Conservation (phyloP, 92 coral and sea anemone genomes). For the Zoanthus solanderi region DNA sequence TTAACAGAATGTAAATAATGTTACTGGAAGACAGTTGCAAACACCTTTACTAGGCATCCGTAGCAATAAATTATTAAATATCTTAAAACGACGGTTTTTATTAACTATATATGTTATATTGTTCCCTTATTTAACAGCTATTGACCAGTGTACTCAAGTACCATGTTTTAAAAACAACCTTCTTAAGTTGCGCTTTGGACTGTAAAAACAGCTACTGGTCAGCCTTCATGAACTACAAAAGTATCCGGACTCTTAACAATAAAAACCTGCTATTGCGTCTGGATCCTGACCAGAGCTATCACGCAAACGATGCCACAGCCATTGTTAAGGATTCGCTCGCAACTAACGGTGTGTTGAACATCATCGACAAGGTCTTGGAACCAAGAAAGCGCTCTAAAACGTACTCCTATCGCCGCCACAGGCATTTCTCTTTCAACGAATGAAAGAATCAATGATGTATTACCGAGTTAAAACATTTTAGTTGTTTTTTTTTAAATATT, state of each 20-base stretch:
- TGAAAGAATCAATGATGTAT: too few species aligned
- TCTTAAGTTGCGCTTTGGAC: slow-evolving; percentile 78
- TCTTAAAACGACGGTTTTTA: neutral
- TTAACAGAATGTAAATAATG: too few species aligned
- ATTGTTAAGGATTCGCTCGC: slow-evolving; percentile 68
- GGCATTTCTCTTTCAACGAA: too few species aligned
- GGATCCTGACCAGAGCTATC: slow-evolving; percentile 51
- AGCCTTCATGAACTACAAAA: slow-evolving; percentile 65
- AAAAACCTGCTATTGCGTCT: slow-evolving; percentile 61
- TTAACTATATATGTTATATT: neutral
- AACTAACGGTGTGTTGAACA: slow-evolving; percentile 87
- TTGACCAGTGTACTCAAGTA: slow-evolving; percentile 62
- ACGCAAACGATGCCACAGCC: slow-evolving; percentile 66
- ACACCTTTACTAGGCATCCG: too few species aligned
- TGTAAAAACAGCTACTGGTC: slow-evolving; percentile 95
- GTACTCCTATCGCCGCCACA: neutral
- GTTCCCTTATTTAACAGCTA: slow-evolving; percentile 7
- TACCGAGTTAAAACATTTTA: neutral
- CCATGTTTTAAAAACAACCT: slow-evolving; percentile 71
- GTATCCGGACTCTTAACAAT: slow-evolving; percentile 63
- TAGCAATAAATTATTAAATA: too few species aligned
- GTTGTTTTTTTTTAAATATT: neutral
- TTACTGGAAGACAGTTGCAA: too few species aligned
- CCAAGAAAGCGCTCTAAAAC: slow-evolving; percentile 30
- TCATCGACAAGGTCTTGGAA: slow-evolving; percentile 73